Evolutionary conservation across 1,140 invertebrate genomes (phyloP), one percentile per base, ranked within the genome.

Genomic region (Dufourea novaeangliae): DNA sequence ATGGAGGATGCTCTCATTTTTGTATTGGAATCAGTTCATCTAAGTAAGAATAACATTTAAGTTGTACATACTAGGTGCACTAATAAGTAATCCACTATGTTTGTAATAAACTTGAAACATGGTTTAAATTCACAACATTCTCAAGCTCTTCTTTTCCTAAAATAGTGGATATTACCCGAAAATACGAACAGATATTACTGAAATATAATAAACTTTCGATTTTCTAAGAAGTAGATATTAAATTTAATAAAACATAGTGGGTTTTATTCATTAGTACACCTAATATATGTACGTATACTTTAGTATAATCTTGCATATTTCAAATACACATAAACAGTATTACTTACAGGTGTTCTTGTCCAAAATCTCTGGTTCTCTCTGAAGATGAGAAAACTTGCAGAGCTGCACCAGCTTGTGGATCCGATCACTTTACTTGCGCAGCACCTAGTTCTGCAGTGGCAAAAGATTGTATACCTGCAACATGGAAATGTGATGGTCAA

Each of bases 401-500:
- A 17, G 93, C 94, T 8, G 92, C 95, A 2, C 96, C 96, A 2
- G 95, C 95, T 8, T 98, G 98, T 90, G 94, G 95, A 2, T 92
- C 94, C 0, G 95, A 96, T 86, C 94, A 96, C 84, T 98, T 98
- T 87, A 95, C 95, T 0, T 99, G 98, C 86, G 93, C 93, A 11
- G 88, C 92, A 0, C 90, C 92, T 0, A 91, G 88, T 17, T 89
- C 91, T 4, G 86, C 86, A 0, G 85, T 90, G 17, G 86, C 92
- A 32, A 94, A 94, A 70, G 94, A 96, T 78, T 99, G 98, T 90
- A 97, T 99, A 77, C 97, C 97, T 0, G 91, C 93, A 0, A 93
- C 94, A 0, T 98, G 97, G 97, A 95, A 95, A 61, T 98, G 97
- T 90, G 97, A 98, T 90, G 95, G 95, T 0, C 95, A 97, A 74